Evolutionary conservation across 2,113 vertebrate species (phyloP), one percentile per base, ranked within the genome.

Genomic region (Theristicus caerulescens): DNA sequence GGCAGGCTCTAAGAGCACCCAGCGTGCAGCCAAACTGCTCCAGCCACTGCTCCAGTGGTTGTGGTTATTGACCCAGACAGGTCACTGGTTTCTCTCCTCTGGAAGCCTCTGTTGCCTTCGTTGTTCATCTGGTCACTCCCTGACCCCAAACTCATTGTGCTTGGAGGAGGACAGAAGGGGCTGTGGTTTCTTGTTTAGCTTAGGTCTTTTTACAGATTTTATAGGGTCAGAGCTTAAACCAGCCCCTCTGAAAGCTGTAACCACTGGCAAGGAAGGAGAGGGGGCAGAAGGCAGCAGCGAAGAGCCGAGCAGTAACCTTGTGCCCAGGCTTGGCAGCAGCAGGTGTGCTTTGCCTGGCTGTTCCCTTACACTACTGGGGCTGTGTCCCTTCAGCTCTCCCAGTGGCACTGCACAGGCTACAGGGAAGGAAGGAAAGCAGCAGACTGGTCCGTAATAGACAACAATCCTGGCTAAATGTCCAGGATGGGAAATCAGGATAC

Each of bases 101-200:
- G 80, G 55, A 95, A 83, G 64, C 79, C 57, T 88, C 76, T 65
- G 55, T 55, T 95, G 95, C 86, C 83, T 89, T 96, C 78, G 62
- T 55, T 58, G 12, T 77, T 91, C 36, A 72, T 24, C 70, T 29
- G 58, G 34, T 80, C 55, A 32, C 32, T 81, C 59, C 65, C 51
- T 62, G 51, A 81, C 38, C 38, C 51, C 57, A 82, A 36, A 55
- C 22, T 49, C 55, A 8, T 69, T 62, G 61, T 40, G 38, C 49
- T 11, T 61, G 47, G 20, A 8, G 17, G 36, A 67, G 26, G n/a
- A 51, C 54, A 89, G 69, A 70, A 78, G 38, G 44, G 31, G 31
- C 44, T 64, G 10, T 8, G 51, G 16, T 74, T 91, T 84, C 44
- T 55, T 59, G 26, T 71, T 91, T 71, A 67, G 16, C 29, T 91